A percentile compares a stretch with the other conserved stretches of the same genome.
phyloP scores from a whole-genome alignment of 2,113 vertebrate genomes.

The Anas platyrhynchos region DNA sequence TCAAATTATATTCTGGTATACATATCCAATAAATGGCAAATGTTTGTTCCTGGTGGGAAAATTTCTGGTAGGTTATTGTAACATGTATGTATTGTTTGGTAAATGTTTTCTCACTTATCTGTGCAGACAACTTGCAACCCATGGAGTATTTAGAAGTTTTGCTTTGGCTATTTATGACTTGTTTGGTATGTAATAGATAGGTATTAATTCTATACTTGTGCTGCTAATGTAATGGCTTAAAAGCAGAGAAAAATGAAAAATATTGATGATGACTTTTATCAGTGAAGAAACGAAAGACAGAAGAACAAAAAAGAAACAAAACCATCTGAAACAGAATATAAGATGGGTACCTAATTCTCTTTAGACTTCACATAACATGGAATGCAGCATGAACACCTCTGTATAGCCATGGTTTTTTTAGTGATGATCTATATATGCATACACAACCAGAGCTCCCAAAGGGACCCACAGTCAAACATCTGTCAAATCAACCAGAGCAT shows the following conservation, averaged over 20 bases:
- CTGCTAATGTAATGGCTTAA: not conserved
- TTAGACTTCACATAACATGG: not conserved
- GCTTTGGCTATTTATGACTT: not conserved
- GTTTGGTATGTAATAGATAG: not conserved
- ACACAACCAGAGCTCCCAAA: not conserved
- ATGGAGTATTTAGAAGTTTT: not conserved
- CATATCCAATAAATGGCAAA: not conserved
- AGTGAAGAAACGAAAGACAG: too few relatives aligned
- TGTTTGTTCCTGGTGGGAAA: not conserved
- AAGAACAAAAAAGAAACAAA: not conserved
- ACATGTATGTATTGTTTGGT: not conserved
- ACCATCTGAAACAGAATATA: not conserved
- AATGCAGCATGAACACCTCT: not conserved
- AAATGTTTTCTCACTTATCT: not conserved
- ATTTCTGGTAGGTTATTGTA: not conserved
- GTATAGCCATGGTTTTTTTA: not conserved
- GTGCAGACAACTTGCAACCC: not conserved
- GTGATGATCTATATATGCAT: not conserved
- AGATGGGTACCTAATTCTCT: not conserved
- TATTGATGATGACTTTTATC: fast-evolving
- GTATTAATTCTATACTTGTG: not conserved
- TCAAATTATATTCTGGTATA: not conserved
- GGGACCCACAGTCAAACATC: not conserved
- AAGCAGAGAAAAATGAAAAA: not conserved
- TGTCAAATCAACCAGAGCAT: not conserved